phyloP scores from a whole-genome alignment of 2,888 invertebrate genomes.

The Axea sp. region DNA sequence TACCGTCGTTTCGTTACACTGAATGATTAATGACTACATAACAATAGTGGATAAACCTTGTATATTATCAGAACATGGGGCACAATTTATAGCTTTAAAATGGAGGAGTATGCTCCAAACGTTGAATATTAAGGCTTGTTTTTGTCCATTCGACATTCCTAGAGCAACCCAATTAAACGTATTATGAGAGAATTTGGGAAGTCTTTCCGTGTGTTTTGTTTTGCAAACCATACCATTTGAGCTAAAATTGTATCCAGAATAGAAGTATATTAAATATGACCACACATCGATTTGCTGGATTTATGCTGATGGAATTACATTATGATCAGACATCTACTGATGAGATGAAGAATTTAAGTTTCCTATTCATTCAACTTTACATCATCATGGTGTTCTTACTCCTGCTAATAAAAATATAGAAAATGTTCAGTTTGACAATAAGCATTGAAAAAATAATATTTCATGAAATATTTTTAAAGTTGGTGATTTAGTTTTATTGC shows the following conservation, averaged over 20 bases:
- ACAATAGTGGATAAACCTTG: neutral
- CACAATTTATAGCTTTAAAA: neutral
- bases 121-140: neutral
- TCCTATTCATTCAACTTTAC: neutral
- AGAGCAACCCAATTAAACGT: neutral
- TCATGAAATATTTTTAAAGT: no score
- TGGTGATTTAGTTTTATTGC: neutral
- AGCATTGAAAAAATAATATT: neutral
- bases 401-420: neutral
- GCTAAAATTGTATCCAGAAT: neutral
- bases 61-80: neutral
- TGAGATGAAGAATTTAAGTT: neutral
- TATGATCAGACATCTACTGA: neutral
- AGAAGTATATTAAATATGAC: neutral
- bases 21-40: neutral
- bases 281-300: neutral
- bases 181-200: neutral
- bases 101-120: no score
- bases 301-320: neutral
- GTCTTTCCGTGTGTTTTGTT: neutral
- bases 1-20: neutral
- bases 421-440: neutral
- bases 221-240: neutral
- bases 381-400: neutral
- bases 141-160: neutral